Evolutionary conservation across 2,888 invertebrate species (phyloP), one percentile per base, ranked within the genome.

Genomic region (Drosophila meridiana): DNA sequence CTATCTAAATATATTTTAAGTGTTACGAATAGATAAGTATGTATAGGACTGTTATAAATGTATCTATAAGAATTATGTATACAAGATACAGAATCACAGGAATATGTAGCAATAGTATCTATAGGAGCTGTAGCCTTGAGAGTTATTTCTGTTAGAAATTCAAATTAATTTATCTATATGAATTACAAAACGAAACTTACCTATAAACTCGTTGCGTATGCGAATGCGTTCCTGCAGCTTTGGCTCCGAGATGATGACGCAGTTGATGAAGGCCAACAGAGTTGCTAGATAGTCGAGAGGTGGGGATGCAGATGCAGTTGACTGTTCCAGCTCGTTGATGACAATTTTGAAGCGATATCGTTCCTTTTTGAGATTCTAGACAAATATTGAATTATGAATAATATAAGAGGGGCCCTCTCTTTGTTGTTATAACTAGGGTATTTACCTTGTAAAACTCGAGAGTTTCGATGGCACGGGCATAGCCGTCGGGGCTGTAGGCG

Each of bases 141-240:
- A 40, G 4, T 36, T 9, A 2, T 36, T 11, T 36, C 5, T 7
- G 14, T 40, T 40, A n/a, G n/a, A n/a, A 42, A 20, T 20, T 20
- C 20, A 20, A 20, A 20, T 20, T 20, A 20, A 1, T 20, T 20
- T 20, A 20, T 20, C 20, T 20, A 26, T 45, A 26, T 4, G 11
- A 45, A 28, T 28, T 28, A 4, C 3, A 3, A 13, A 28, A 0
- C 5, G 30, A 20, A 28, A 38, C 95, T 95, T 93, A 98, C 99
- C 98, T 91, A 98, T 97, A 93, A 99, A 98, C 94, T 99, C 99
- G 92, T 98, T 98, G 89, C 99, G 95, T 78, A 98, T 96, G 81
- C 97, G 94, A 79, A 97, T 96, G 89, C 99, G 95, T 92, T 98
- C 98, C 80, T 97, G 96, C 77, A 98, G 94, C 69, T 96, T 95